phyloP scores from a whole-genome alignment of 2,113 vertebrate genomes.

The Cinclus cinclus region DNA sequence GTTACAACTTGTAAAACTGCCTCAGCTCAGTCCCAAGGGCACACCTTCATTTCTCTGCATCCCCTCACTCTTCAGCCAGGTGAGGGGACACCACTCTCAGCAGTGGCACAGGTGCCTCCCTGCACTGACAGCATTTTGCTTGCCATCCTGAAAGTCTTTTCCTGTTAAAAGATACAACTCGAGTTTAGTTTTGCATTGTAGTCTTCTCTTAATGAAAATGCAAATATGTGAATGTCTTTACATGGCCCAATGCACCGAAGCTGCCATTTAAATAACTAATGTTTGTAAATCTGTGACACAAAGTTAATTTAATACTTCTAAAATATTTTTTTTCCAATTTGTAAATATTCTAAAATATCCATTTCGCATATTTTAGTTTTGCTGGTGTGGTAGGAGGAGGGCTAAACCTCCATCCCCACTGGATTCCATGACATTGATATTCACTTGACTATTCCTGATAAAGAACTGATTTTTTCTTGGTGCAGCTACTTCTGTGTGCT shows the following conservation, averaged over 20 bases:
- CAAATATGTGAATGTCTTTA: background rate
- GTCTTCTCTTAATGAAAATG: background rate
- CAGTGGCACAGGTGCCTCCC: background rate
- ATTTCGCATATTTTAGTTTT: background rate
- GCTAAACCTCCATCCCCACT: background rate
- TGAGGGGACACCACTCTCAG: background rate
- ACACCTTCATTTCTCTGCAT: background rate
- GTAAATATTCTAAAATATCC: background rate
- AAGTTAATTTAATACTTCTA: background rate
- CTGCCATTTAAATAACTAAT: background rate
- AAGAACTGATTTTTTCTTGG: background rate
- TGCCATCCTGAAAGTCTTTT: background rate
- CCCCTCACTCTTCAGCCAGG: background rate
- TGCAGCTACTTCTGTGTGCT: background rate
- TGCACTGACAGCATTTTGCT: background rate
- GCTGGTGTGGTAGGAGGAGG: background rate
- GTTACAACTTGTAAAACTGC: background rate
- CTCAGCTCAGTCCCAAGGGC: background rate
- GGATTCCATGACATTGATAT: background rate
- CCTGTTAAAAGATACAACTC: background rate
- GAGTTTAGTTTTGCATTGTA: background rate
- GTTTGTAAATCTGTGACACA: background rate
- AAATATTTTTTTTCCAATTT: background rate
- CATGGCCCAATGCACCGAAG: background rate
- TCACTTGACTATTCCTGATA: background rate